Conservation (phyloP, 2,113 vertebrate genomes). For the Mesitornis unicolor region DNA sequence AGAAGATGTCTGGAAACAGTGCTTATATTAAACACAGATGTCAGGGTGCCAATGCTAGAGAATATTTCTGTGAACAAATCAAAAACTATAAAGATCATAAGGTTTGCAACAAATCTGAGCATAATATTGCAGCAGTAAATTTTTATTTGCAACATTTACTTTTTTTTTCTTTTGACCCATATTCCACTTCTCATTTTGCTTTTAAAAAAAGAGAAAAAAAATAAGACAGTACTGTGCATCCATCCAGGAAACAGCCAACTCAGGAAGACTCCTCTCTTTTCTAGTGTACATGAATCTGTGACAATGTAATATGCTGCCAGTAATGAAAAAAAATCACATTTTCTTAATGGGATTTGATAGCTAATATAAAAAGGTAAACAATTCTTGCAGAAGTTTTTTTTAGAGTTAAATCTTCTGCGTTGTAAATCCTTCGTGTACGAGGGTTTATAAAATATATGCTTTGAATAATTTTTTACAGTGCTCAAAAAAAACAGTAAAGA, state of each 20-base stretch:
- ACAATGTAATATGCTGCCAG: background rate
- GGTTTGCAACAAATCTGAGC: background rate
- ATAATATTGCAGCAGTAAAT: background rate
- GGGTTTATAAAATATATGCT: background rate
- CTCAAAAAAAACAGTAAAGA: background rate
- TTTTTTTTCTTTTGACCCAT: background rate
- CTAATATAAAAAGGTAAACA: background rate
- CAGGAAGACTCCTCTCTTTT: background rate
- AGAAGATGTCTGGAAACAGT: background rate
- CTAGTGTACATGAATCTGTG: background rate
- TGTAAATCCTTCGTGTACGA: background rate
- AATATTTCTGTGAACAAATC: background rate
- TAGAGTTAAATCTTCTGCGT: background rate
- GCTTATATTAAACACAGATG: slow-evolving; percentile 23
- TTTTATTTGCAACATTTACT: background rate
- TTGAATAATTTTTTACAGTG: background rate
- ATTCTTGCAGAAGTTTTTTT: background rate
- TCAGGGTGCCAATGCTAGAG: background rate
- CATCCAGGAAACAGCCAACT: background rate
- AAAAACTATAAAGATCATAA: background rate
- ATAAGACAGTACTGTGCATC: background rate
- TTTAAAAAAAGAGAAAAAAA: background rate
- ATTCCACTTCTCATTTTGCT: background rate
- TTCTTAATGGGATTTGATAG: background rate
- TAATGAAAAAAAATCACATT: background rate